Evolutionary conservation across 1,140 invertebrate genomes (phyloP), one percentile per base, ranked within the genome.

Genomic region (Sitophilus oryzae): DNA sequence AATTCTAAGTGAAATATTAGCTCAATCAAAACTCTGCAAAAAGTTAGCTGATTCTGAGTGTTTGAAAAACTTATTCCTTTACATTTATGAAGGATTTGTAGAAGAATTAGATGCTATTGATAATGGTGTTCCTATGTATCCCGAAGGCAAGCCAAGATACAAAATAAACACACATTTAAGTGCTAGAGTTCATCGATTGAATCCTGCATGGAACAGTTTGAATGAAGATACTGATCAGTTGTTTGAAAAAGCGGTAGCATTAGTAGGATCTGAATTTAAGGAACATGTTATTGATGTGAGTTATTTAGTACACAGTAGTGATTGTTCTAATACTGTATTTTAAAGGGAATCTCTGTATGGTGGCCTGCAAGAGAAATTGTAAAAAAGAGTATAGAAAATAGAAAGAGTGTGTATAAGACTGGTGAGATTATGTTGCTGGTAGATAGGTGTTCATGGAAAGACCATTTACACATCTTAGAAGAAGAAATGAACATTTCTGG

Each of bases 21-120:
- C 74, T 58, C 66, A 75, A 20, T 61, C 75, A 34, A 71, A 76
- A 41, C 57, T 66, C 20, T n/a, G n/a, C n/a, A n/a, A n/a, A n/a
- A n/a, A n/a, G n/a, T 14, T 65, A 16, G 52, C 82, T 8, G 72
- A 67, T 1, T 63, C 73, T 56, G 66, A 81, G 1, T 74, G 79
- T 40, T 60, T 85, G 2, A 72, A 80, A 48, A 63, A 73, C 6
- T 73, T 96, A n/a, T 97, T 82, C 68, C 77, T 83, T 50, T 85
- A 87, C 70, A 77, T 98, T 0, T 99, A 99, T 74, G 83, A 92
- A 53, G 80, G 80, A 44, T 90, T 99, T 53, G 83, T 99, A 15
- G 82, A 91, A 76, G 95, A 97, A 80, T 79, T 99, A 52, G 96
- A 99, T 77, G 95, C 85, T 3, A 89, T 97, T 52, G 96, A 99